These are phyloP conservation scores for Ranitomeya imitator DNA, from an alignment of 2,113 vertebrate species.

Conservation along the genomic window DNA sequence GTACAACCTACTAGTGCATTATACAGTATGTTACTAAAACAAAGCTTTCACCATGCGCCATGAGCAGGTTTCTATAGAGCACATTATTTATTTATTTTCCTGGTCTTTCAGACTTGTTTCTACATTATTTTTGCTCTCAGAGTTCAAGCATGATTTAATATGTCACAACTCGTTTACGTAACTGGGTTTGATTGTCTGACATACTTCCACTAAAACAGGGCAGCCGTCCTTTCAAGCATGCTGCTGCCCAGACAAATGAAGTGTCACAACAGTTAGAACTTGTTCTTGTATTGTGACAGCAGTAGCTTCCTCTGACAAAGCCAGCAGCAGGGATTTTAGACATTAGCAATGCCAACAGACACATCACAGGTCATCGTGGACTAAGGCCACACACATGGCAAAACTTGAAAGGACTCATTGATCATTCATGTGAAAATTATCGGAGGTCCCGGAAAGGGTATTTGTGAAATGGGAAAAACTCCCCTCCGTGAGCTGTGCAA, in stretches of 20 bases:
- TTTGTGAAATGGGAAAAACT: not conserved
- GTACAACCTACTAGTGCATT: not conserved
- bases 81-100: slow-evolving; percentile 73
- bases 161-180: slow-evolving; percentile 77
- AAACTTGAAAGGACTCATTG: slow-evolving; percentile 43
- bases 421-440: slow-evolving; percentile 51
- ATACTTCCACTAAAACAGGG: slow-evolving; percentile 68
- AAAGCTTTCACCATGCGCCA: slow-evolving; percentile 24
- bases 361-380: not conserved
- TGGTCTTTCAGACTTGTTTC: slow-evolving; percentile 61
- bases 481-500: not conserved
- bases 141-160: slow-evolving; percentile 79
- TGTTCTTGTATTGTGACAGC: slow-evolving; percentile 67
- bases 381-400: not conserved
- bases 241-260: slow-evolving; percentile 67
- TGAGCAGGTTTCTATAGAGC: slow-evolving; percentile 9
- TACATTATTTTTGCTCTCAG: slow-evolving; percentile 70
- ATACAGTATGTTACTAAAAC: not conserved
- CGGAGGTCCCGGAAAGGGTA: slow-evolving; percentile 19
- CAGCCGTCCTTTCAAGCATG: slow-evolving; percentile 65
- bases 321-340: slow-evolving; percentile 38
- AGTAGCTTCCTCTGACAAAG: slow-evolving; percentile 62
- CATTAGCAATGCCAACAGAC: slow-evolving; percentile 1
- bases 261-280: slow-evolving; percentile 63
- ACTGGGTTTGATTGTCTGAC: slow-evolving; percentile 73